These are phyloP conservation scores for Euplagia quadripunctaria DNA, from an alignment of 2,888 invertebrate genomes.

Conservation along the genomic window DNA sequence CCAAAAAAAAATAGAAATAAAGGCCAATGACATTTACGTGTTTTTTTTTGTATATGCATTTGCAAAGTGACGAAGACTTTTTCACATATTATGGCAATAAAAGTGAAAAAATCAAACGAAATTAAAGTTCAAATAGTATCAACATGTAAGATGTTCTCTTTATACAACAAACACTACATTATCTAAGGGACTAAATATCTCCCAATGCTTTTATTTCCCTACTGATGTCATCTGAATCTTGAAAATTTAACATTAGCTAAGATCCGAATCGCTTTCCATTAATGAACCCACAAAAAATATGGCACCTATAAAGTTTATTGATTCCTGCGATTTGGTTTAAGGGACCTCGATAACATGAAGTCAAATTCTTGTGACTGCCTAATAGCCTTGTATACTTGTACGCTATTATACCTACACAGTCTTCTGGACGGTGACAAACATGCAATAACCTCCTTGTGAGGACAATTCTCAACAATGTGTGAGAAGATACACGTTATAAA, in stretches of 20 bases:
- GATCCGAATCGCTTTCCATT: slow-evolving; percentile 33
- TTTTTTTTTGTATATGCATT: too few species aligned
- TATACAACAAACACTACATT: not conserved
- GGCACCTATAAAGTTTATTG: slow-evolving; percentile 37
- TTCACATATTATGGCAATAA: not conserved
- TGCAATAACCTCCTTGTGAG: slow-evolving; percentile 8
- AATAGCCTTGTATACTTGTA: slow-evolving; percentile 21
- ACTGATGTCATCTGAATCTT: slow-evolving; percentile 21
- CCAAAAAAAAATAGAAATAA: too few species aligned
- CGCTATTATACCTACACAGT: slow-evolving; percentile 14
- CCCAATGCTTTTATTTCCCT: slow-evolving; percentile 25
- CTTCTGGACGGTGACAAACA: slow-evolving; percentile 3
- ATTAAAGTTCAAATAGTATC: not conserved
- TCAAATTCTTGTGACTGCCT: slow-evolving; percentile 31
- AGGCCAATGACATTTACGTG: too few species aligned
- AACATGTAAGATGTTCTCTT: not conserved
- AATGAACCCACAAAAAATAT: slow-evolving; percentile 45
- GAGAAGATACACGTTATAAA: slow-evolving; percentile 3
- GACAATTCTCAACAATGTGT: slow-evolving; percentile 16
- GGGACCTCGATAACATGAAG: slow-evolving; percentile 42
- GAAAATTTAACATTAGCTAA: slow-evolving; percentile 33
- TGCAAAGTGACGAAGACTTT: too few species aligned
- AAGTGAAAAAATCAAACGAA: not conserved
- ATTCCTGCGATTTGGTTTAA: slow-evolving; percentile 45
- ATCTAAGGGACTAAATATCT: slow-evolving; percentile 20